phyloP scores from a whole-genome alignment of 2,113 vertebrate species.

The Ptilonorhynchus violaceus region DNA sequence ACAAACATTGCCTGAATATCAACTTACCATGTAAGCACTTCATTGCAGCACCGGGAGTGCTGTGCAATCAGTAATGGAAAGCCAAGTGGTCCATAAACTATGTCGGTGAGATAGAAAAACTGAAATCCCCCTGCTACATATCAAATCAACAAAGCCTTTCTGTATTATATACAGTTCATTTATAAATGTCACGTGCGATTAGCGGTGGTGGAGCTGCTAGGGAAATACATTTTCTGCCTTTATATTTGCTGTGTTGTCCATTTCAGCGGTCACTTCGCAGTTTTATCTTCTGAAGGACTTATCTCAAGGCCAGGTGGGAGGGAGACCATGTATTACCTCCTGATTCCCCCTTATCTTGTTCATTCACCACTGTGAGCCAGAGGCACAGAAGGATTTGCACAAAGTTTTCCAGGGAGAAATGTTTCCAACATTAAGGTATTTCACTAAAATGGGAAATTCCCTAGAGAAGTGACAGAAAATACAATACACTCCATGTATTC shows the following conservation, averaged over 20 bases:
- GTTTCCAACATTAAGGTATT: not conserved
- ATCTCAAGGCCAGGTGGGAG: not conserved
- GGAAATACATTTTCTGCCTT: not conserved
- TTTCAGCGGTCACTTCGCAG: fast-evolving
- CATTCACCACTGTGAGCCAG: not conserved
- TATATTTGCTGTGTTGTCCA: not conserved
- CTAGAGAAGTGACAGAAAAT: not conserved
- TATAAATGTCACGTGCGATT: not conserved
- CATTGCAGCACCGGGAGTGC: not conserved
- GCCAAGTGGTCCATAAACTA: not conserved
- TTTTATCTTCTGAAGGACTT: not conserved
- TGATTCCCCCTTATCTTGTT: not conserved
- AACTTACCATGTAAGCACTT: not conserved
- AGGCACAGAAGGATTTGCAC: not conserved
- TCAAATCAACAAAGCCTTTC: not conserved
- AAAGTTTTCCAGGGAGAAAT: not conserved
- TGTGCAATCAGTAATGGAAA: not conserved
- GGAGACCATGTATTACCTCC: not conserved
- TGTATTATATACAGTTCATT: not conserved
- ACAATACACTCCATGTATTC: not conserved
- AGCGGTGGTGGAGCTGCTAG: not conserved
- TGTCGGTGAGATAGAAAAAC: not conserved
- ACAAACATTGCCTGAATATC: not conserved
- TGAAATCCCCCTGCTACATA: not conserved
- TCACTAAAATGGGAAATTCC: not conserved